Evolutionary conservation across 2,888 invertebrate species (phyloP).

Genomic region (Microlaimidae sp.): DNA sequence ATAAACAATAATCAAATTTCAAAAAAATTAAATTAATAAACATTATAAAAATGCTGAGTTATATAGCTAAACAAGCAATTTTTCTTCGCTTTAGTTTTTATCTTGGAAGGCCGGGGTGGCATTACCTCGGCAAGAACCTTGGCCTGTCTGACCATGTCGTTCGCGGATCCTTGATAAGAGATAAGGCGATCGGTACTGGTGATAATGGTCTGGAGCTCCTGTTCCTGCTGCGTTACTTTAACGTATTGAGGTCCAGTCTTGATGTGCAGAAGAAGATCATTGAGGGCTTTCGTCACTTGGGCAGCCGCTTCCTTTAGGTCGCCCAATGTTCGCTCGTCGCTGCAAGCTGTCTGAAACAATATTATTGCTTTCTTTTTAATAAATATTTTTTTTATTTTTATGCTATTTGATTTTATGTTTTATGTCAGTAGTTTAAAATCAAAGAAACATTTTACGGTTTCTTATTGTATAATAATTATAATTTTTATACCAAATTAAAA

Average conservation of each 20-base stretch:
- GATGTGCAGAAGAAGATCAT: conserved; percentile 73
- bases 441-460: too few relatives aligned
- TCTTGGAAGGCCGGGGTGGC: too few relatives aligned
- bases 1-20: too few relatives aligned
- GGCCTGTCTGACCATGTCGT: conserved; percentile 83
- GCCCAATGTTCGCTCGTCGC: conserved; percentile 51
- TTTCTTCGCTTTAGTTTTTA: too few relatives aligned
- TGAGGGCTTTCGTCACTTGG: conserved; percentile 68
- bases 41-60: too few relatives aligned
- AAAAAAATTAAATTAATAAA: too few relatives aligned
- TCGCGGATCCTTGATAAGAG: conserved; percentile 40
- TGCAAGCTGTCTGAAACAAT: conserved; percentile 44
- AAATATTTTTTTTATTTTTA: too few relatives aligned
- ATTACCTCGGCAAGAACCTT: conserved; percentile 64
- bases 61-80: too few relatives aligned
- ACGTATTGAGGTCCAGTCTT: conserved; percentile 46
- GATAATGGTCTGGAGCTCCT: conserved; percentile 71
- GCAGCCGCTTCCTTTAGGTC: conserved; percentile 59
- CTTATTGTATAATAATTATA: too few relatives aligned
- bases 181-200: conserved; percentile 71
- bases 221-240: conserved; percentile 49
- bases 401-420: too few relatives aligned
- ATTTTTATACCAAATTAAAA: too few relatives aligned
- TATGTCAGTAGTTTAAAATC: too few relatives aligned
- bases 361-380: not conserved